Base-by-base conservation (phyloP, 1,140 invertebrate genomes). In the Calephelis nemesis region DNA sequence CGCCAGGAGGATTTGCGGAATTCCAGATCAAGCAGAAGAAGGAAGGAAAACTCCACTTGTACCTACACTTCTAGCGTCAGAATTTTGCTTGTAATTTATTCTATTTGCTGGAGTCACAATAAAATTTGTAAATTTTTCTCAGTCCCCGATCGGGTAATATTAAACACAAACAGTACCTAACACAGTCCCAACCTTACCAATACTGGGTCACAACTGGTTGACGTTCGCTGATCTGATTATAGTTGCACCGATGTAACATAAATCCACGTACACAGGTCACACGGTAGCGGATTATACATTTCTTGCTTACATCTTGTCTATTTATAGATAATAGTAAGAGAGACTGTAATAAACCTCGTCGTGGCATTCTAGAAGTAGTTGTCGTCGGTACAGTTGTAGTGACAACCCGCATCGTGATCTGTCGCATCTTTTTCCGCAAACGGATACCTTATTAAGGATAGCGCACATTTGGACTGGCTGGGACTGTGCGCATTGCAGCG, bases 161-260 rank as follows among this genome's bases (percentile, higher is more conserved):
- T 10, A 13, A 19, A 54, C 50, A 30, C 50, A 54, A 54, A 54
- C 19, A 54, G 52, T 30, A 30, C 52, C 52, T 19, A 30, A 30
- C 30, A 30, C 30, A 30, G 30, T 3, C 30, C 15, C 15, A 54
- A 13, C 52, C 52, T 9, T 54, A 11, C 19, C 52, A 19, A 54
- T 54, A 54, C 50, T 54, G 50, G 50, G 50, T 54, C 50, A 54
- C 15, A 13, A 30, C 50, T 54, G 15, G 15, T 5, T 19, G 7
- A 9, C 15, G 15, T 19, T 15, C 9, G 15, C 50, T 54, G 50
- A 54, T 54, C 50, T 54, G 50, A 54, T 54, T 54, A 54, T 54
- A 45, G 7, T 54, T 19, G 50, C 50, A 54, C 9, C 15, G 15
- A 30, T 54, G 50, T 11, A 54, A 54, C 50, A 10, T 54, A 54